Base-by-base conservation (phyloP, 2,113 vertebrate species). In the Calidris pygmaea region DNA sequence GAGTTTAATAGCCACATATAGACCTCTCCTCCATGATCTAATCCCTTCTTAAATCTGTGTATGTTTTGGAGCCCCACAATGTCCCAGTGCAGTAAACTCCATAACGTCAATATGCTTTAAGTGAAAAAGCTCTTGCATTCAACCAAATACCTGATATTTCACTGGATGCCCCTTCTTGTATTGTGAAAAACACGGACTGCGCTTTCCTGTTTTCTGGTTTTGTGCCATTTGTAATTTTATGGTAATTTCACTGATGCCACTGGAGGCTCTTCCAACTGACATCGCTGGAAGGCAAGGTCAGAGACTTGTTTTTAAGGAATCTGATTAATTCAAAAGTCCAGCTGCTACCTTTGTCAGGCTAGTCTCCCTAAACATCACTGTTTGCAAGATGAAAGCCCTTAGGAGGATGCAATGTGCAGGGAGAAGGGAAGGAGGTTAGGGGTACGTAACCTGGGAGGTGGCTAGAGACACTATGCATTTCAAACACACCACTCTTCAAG, bases 251-350 rank as follows among this genome's bases (percentile, higher is more conserved):
- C 24, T 84, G 86, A 53, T 81, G 66, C 8, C 52, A 60, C 82
- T 65, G 56, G 41, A 76, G 65, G 22, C 12, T 17, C 26, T 62
- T 80, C 71, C 35, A 84, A n/a, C n/a, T 78, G 59, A 60, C 8
- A 24, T 6, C 82, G 21, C n/a, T 74, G 30, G 84, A 56, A 65
- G 56, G 34, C 47, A 84, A 94, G 52, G 41, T 90, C 76, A 78
- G 60, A 91, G 32, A 19, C 14, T 52, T 65, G 19, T 72, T 95
- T 94, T 78, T 81, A 63, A 86, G 26, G 72, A 85, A 74, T 67
- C 32, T 77, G 50, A 85, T 71, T 90, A 73, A 93, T 84, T 93
- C 50, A 80, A 55, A 92, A 90, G 21, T 78, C 88, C 83, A 81
- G 52, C 32, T 93, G 60, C 68, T 93, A 48, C 68, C 35, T 84